Evolutionary conservation across 35 echinoderm and acorn worm species (phyloP).

Genomic region (Nesometra sesokonis): DNA sequence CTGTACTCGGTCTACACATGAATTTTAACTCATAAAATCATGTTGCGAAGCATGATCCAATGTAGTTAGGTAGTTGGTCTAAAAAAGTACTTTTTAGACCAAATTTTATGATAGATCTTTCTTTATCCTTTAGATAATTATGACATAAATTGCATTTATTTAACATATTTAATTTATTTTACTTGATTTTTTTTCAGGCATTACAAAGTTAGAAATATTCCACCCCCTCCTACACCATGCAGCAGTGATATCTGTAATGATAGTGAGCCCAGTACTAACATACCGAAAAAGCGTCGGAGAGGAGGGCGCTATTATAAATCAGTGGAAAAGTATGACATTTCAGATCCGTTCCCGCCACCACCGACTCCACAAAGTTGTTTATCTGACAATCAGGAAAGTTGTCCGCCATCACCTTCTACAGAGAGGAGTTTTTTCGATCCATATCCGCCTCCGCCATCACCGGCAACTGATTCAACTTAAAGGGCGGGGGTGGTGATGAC

Average conservation of each 20-base stretch:
- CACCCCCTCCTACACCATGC: conserved; percentile 90
- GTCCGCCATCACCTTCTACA: conserved; percentile 90
- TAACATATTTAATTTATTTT: too few species aligned
- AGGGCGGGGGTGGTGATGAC: neutral
- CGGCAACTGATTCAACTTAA: conserved; percentile 91
- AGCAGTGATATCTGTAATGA: conserved; percentile 94
- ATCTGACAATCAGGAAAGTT: conserved; percentile 73
- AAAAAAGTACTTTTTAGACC: too few species aligned
- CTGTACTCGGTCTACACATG: too few species aligned
- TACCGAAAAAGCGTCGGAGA: neutral
- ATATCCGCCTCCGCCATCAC: conserved; percentile 86
- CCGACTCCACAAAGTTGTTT: conserved; percentile 71
- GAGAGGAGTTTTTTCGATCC: conserved; percentile 91
- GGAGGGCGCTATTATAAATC: neutral
- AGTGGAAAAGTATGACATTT: conserved; percentile 38
- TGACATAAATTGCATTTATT: too few species aligned
- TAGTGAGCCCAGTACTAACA: conserved; percentile 49
- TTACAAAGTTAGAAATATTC: conserved; percentile 83
- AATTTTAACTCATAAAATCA: too few species aligned
- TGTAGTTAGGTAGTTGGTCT: too few species aligned
- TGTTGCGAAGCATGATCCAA: too few species aligned
- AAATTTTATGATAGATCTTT: too few species aligned
- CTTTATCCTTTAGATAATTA: too few species aligned
- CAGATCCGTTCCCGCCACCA: conserved; percentile 76
- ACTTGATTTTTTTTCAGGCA: conserved; percentile 44